These are phyloP conservation scores for Varanus komodoensis DNA, from an alignment of 2,113 vertebrate species.

Conservation along the genomic window DNA sequence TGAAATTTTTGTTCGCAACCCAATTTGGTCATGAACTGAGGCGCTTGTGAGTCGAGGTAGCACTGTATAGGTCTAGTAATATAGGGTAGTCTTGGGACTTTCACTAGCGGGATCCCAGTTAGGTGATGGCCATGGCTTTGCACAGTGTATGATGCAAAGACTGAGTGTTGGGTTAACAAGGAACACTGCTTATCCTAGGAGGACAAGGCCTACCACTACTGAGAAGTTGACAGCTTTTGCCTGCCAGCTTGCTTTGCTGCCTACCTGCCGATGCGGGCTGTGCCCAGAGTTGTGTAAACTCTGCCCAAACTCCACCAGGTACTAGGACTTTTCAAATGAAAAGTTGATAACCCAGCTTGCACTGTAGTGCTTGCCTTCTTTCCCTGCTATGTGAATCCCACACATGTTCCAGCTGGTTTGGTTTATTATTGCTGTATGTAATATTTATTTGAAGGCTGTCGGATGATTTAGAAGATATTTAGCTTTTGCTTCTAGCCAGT, in stretches of 20 bases:
- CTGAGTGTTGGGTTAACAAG: not conserved
- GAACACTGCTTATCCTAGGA: not conserved
- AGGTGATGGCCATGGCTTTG: not conserved
- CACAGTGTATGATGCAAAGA: not conserved
- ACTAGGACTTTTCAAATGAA: not conserved
- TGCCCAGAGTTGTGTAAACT: not conserved
- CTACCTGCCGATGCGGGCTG: not conserved
- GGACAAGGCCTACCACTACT: not conserved
- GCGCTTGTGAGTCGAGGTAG: no score
- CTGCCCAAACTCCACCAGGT: not conserved
- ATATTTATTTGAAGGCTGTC: not conserved
- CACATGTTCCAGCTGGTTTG: not conserved
- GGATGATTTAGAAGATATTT: not conserved
- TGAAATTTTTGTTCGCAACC: no score
- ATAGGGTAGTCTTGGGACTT: no score
- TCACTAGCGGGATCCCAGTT: no score
- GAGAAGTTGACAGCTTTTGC: not conserved
- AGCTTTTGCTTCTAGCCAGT: not conserved
- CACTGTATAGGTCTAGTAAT: no score
- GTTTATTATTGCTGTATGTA: not conserved
- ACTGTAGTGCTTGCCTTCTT: no score
- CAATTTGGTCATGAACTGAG: no score
- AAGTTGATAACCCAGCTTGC: not conserved
- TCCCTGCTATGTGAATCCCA: not conserved
- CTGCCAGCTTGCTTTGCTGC: not conserved